Evolutionary conservation across 1,140 invertebrate species (phyloP).

Genomic region (Hycleus cichorii): DNA sequence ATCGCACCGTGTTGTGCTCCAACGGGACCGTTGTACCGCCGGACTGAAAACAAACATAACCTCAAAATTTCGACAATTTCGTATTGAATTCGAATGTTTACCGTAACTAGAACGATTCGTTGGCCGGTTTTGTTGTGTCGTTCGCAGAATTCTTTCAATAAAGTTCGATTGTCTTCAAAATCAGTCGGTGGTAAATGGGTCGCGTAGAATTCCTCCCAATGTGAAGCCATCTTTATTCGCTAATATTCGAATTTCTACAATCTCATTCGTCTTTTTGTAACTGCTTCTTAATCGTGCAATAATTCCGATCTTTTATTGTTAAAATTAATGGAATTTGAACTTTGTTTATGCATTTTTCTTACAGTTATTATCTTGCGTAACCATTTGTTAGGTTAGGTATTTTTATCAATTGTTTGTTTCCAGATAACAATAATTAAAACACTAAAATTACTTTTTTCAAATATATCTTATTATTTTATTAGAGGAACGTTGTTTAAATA

Average conservation of each 20-base stretch:
- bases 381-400: too few relatives aligned
- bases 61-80: conserved; percentile 5
- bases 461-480: too few relatives aligned
- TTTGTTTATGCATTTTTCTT: too few relatives aligned
- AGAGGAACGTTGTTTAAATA: too few relatives aligned
- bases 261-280: too few relatives aligned
- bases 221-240: conserved; percentile 42
- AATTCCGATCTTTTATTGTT: too few relatives aligned
- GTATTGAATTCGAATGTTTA: conserved; percentile 43
- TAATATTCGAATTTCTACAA: too few relatives aligned
- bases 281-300: too few relatives aligned
- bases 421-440: not conserved
- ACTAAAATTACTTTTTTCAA: too few relatives aligned
- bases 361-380: too few relatives aligned
- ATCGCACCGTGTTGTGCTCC: conserved; percentile 94
- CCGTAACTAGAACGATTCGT: conserved; percentile 70
- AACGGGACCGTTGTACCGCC: conserved; percentile 95
- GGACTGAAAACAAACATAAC: conserved; percentile 54
- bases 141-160: conserved; percentile 63
- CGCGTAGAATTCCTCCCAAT: conserved; percentile 75
- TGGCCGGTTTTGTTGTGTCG: conserved; percentile 54
- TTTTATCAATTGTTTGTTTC: too few relatives aligned
- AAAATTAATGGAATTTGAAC: too few relatives aligned
- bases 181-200: conserved; percentile 64
- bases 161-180: conserved; percentile 60